Conservation (phyloP, 2,113 vertebrate genomes). For the Saiga tatarica region DNA sequence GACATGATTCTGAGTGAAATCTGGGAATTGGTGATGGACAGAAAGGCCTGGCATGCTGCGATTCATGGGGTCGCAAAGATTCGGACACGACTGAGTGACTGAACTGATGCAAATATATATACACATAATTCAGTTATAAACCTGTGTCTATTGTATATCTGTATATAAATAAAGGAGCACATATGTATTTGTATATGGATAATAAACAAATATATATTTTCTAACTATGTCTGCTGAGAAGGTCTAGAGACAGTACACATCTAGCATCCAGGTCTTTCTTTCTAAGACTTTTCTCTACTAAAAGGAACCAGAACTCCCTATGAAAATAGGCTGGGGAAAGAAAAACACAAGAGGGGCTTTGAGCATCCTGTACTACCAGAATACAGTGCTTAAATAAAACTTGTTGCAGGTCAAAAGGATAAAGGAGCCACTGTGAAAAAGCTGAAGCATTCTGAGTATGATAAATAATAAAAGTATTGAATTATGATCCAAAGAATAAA, state of each 20-base stretch:
- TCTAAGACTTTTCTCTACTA: background rate
- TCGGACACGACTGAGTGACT: too few relatives aligned
- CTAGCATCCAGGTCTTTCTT: background rate
- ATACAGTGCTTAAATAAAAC: background rate
- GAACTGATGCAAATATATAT: background rate
- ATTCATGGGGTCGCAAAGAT: too few relatives aligned
- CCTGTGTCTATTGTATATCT: background rate
- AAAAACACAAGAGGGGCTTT: background rate
- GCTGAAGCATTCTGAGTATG: background rate
- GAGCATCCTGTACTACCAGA: background rate
- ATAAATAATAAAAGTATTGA: background rate
- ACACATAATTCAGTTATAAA: background rate
- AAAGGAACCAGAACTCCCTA: background rate
- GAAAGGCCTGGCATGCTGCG: fast-evolving
- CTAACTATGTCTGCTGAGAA: background rate
- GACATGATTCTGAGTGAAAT: too few relatives aligned
- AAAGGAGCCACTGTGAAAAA: background rate
- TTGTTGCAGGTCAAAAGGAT: background rate
- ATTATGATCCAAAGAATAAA: background rate
- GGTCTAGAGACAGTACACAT: background rate
- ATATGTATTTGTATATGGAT: background rate
- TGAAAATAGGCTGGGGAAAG: background rate
- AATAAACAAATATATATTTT: background rate
- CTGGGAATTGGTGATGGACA: too few relatives aligned
- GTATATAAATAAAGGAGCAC: background rate